Percentiles rank a stretch among this genome's conserved stretches.
Evolutionary conservation across 2,797 vertebrate species (phyloP).

Genomic region (Benthosema pterotum): DNA sequence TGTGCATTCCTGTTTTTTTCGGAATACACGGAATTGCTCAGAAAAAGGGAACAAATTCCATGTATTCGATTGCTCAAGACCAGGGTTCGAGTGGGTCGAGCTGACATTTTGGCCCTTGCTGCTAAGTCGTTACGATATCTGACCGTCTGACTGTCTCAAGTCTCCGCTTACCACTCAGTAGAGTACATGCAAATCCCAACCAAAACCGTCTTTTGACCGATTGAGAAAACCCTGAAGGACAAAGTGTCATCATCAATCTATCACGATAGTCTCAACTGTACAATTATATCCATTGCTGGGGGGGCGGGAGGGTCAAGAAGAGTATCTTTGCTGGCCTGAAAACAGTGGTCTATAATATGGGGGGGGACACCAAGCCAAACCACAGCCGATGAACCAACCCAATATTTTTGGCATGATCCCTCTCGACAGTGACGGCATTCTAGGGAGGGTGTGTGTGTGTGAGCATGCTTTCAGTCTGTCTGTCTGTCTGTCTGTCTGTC

Average conservation of each 20-base stretch:
- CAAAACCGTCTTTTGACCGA: neutral
- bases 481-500: neutral
- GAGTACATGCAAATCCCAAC: neutral
- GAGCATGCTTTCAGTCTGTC: neutral
- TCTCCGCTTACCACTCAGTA: neutral
- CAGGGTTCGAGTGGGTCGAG: neutral
- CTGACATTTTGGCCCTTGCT: neutral
- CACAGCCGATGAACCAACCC: neutral
- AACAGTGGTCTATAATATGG: neutral
- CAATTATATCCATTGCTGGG: constrained; percentile 3
- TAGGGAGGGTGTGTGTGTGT: too few relatives aligned
- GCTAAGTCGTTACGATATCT: neutral
- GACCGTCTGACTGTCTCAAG: neutral
- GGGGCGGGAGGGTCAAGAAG: neutral
- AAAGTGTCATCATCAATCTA: constrained; percentile 18
- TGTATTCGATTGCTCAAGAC: too few relatives aligned
- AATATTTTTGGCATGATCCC: neutral
- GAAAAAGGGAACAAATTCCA: neutral
- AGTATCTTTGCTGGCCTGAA: neutral
- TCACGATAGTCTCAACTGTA: constrained; percentile 14
- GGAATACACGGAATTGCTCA: too few relatives aligned
- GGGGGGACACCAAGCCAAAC: constrained; percentile 14
- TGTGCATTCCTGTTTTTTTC: neutral
- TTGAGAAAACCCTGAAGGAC: neutral
- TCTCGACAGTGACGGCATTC: neutral